Percentiles rank a stretch among this genome's conserved stretches.
Evolutionary conservation across 2,113 vertebrate genomes (phyloP).

Genomic region (Oreotrochilus melanogaster): DNA sequence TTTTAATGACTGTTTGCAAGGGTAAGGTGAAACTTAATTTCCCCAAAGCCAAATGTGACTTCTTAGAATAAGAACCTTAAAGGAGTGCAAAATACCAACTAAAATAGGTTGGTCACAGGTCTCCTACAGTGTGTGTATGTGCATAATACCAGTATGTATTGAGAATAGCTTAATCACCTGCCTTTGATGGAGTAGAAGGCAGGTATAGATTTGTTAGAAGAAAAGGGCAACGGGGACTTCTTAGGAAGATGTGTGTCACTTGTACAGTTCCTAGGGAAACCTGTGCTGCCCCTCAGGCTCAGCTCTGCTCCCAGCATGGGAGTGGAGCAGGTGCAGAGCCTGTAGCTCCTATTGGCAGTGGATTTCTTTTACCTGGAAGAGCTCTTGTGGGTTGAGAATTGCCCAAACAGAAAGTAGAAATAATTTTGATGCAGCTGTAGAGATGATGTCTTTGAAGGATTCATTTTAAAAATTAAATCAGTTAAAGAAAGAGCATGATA

Average conservation of each 20-base stretch:
- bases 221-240: not conserved
- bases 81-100: not conserved
- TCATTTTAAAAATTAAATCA: not conserved
- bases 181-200: not conserved
- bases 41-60: not conserved
- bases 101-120: not conserved
- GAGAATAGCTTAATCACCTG: not conserved
- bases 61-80: not conserved
- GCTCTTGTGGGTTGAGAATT: not conserved
- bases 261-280: not conserved
- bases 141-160: not conserved
- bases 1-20: not conserved
- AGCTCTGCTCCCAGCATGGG: accelerated
- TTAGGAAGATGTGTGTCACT: not conserved
- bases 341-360: not conserved
- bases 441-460: not conserved
- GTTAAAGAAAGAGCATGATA: not conserved
- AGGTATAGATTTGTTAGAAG: not conserved
- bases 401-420: not conserved
- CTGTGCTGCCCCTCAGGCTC: not conserved
- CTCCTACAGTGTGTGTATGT: accelerated
- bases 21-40: not conserved
- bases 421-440: not conserved
- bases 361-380: not conserved
- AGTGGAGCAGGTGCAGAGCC: not conserved